These are phyloP conservation scores for Cololabis saira DNA, from an alignment of 2,113 vertebrate genomes.

Conservation along the genomic window DNA sequence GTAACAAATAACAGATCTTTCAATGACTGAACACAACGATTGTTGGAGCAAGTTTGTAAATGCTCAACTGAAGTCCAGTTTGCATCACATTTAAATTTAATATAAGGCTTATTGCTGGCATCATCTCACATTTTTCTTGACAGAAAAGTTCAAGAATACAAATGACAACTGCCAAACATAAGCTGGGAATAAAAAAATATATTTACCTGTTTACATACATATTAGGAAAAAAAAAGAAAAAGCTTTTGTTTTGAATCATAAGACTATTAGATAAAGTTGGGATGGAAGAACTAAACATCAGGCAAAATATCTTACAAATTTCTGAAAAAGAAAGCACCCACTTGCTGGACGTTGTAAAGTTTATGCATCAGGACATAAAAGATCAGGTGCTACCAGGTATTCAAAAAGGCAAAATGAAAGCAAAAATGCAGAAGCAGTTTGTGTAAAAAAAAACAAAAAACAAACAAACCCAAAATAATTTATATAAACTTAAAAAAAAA, in stretches of 20 bases:
- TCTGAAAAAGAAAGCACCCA: too few species aligned
- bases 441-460: too few species aligned
- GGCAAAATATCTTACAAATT: not conserved
- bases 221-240: not conserved
- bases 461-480: too few species aligned
- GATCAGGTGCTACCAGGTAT: too few species aligned
- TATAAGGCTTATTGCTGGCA: not conserved
- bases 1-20: not conserved
- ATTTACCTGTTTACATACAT: constrained; percentile 14
- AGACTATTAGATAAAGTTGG: not conserved
- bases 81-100: not conserved
- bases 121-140: not conserved
- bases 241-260: not conserved
- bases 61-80: not conserved
- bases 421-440: not conserved
- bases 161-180: constrained; percentile 1
- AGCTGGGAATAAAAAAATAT: constrained; percentile 32
- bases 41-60: not conserved
- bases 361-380: too few species aligned
- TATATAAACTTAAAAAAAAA: too few species aligned
- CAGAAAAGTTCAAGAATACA: not conserved
- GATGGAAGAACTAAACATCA: not conserved
- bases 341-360: too few species aligned
- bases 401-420: not conserved
- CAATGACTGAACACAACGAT: not conserved